Base-by-base conservation (phyloP, 2,113 vertebrate species). In the Hyperopisus bebe region DNA sequence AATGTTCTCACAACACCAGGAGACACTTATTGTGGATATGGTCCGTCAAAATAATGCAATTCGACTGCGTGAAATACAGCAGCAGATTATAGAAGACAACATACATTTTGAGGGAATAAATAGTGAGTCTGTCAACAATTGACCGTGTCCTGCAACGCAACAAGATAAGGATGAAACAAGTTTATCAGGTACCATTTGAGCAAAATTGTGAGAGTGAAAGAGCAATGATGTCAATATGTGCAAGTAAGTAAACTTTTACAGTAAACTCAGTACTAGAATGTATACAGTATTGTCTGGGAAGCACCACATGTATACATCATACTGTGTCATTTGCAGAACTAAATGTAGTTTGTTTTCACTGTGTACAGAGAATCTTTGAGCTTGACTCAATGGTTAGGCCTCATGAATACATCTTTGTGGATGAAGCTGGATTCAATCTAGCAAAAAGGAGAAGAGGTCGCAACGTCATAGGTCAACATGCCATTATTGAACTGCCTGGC, bases 231-330 rank as follows among this genome's bases (percentile, higher is more conserved):
- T 90, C 84, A 86, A 55, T 90, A 90, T 87, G 89, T 70, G 84
- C 84, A 89, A 90, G 90, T 90, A 89, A 89, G 88, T 90, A 58
- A 70, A 89, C 90, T 77, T 90, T 90, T 48, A 90, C 39, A 86
- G 83, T 87, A 70, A 87, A 74, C 50, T 62, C 87, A 88, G 74
- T 89, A 89, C 66, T 89, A 55, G 46, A 62, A 89, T 31, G 86
- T 89, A 90, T 70, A 3, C 53, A 53, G 5, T 89, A 58, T 35
- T 85, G 10, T 19, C 24, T 48, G 83, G 19, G 42, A 85, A 85
- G 46, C 74, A 89, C 88, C 88, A 90, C 87, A 89, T 89, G 74
- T 42, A 80, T 80, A 42, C 13, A 80, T 80, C 89, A 90, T 91
- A 90, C 58, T 66, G 58, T 66, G 58, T 66, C n/a, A 27, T 66